These are phyloP conservation scores for Brachyalestes nurse DNA, from an alignment of 2,797 vertebrate species.

Conservation along the genomic window DNA sequence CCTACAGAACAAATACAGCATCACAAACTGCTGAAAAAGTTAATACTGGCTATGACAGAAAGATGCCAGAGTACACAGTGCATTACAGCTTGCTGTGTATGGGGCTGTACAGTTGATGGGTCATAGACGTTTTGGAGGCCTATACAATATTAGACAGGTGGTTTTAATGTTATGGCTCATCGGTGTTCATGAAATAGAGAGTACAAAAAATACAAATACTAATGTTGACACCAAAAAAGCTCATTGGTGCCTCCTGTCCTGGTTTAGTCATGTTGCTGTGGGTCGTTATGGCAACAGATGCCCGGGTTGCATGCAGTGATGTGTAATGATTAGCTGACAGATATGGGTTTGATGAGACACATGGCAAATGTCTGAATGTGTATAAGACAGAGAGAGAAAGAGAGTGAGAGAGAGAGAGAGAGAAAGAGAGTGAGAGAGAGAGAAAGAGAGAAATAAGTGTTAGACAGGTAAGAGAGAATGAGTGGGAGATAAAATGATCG, in stretches of 20 bases:
- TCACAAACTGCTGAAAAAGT: too few relatives aligned
- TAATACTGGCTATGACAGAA: too few relatives aligned
- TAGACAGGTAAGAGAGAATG: too few relatives aligned
- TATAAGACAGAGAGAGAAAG: neutral
- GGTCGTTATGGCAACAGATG: constrained; percentile 38
- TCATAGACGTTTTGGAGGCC: too few relatives aligned
- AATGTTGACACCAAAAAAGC: constrained; percentile 27
- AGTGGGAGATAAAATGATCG: neutral
- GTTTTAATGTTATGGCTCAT: too few relatives aligned
- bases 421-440: neutral
- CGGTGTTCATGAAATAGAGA: neutral
- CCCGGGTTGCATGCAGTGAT: constrained; percentile 24
- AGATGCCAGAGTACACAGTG: too few relatives aligned
- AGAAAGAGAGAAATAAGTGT: neutral
- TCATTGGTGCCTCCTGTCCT: constrained; percentile 10
- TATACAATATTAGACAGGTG: too few relatives aligned
- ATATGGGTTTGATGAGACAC: constrained; percentile 17
- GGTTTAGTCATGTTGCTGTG: constrained; percentile 32
- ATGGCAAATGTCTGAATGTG: constrained; percentile 41
- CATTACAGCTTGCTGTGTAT: too few relatives aligned
- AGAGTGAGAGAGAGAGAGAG: neutral
- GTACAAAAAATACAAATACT: neutral
- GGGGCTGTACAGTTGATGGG: too few relatives aligned
- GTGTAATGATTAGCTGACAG: constrained; percentile 40
- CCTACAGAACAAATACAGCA: too few relatives aligned